Evolutionary conservation across 2,113 vertebrate species (phyloP).

Genomic region (Neolamprologus variostigma): DNA sequence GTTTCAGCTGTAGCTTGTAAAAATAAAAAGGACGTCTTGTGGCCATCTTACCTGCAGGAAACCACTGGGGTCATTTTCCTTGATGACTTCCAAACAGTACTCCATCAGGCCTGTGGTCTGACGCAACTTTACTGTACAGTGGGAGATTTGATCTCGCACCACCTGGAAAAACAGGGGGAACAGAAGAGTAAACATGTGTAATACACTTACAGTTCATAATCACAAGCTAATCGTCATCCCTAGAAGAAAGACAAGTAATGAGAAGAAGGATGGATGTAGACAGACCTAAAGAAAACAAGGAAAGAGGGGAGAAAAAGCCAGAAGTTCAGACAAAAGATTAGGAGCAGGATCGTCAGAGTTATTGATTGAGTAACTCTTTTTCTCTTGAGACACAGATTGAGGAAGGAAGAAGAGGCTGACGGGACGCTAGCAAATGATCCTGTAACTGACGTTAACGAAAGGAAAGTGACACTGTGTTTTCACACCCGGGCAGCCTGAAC

Average conservation of each 20-base stretch:
- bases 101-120: slow-evolving; percentile 99
- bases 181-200: background rate
- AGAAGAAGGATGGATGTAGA: background rate
- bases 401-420: background rate
- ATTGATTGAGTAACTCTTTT: background rate
- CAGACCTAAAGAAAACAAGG: background rate
- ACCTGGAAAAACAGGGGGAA: slow-evolving; percentile 68
- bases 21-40: background rate
- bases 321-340: background rate
- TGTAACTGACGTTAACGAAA: background rate
- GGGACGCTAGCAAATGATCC: background rate
- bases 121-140: slow-evolving; percentile 95
- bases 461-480: slow-evolving; percentile 32
- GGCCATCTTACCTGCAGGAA: slow-evolving; percentile 84
- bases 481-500: background rate
- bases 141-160: slow-evolving; percentile 96
- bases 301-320: background rate
- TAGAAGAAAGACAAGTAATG: background rate
- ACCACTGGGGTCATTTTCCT: slow-evolving; percentile 97
- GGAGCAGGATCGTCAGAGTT: background rate
- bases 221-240: background rate
- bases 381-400: background rate
- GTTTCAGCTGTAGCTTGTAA: background rate
- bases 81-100: slow-evolving; percentile 98
- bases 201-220: background rate